Conservation (phyloP, 2,113 vertebrate genomes). For the Elephantulus edwardii region DNA sequence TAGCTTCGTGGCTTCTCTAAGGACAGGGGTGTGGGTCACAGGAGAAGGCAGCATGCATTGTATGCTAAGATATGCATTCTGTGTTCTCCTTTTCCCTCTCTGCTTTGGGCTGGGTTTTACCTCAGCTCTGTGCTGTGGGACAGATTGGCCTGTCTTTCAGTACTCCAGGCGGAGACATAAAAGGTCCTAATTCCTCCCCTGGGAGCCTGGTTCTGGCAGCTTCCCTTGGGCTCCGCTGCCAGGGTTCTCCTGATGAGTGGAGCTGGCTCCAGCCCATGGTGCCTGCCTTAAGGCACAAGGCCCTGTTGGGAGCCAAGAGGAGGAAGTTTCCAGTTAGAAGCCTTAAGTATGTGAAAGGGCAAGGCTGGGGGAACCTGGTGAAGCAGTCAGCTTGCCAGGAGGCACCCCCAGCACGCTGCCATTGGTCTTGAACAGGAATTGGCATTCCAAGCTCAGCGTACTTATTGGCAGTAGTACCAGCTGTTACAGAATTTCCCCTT, state of each 20-base stretch:
- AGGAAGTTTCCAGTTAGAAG: not conserved
- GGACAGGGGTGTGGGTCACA: not conserved
- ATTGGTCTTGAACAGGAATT: not conserved
- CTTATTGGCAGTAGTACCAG: not conserved
- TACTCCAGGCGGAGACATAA: not conserved
- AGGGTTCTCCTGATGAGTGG: not conserved
- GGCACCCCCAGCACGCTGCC: accelerated
- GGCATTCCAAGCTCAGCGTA: not conserved
- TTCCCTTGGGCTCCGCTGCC: not conserved
- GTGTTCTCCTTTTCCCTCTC: not conserved
- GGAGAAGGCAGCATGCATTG: not conserved
- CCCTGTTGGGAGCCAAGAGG: not conserved
- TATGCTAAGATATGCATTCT: not conserved
- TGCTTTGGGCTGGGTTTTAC: not conserved
- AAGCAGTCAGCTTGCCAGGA: not conserved
- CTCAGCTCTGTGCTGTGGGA: not conserved
- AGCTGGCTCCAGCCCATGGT: not conserved
- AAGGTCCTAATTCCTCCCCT: not conserved
- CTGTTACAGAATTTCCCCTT: not conserved
- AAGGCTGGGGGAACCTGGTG: not conserved
- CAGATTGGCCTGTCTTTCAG: constrained; percentile 32
- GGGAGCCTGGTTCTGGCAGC: not conserved
- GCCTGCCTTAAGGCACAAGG: constrained; percentile 5
- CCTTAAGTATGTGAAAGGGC: not conserved
- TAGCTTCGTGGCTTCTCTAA: no score